Conservation (phyloP, 2,888 invertebrate genomes). For the Mesorhabditis belari region DNA sequence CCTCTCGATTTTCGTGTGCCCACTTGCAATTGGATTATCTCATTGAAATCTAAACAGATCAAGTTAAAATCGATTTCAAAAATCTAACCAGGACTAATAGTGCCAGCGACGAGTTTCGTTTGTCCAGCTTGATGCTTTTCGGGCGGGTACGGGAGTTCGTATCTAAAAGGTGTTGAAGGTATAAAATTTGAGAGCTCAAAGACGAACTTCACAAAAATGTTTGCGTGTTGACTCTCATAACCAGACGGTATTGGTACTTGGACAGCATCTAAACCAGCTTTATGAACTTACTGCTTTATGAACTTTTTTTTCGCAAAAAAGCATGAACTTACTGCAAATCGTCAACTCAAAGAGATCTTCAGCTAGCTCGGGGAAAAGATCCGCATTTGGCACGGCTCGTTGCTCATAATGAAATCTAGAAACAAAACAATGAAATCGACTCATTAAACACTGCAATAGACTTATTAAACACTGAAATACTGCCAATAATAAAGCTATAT, state of each 20-base stretch:
- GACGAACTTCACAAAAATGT: constrained; percentile 18
- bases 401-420: constrained; percentile 78
- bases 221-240: constrained; percentile 31
- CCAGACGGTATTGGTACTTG: constrained; percentile 34
- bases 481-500: too few relatives aligned
- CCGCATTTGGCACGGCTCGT: constrained; percentile 75
- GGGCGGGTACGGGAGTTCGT: constrained; percentile 82
- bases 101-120: constrained; percentile 73
- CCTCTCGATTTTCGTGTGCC: constrained; percentile 28
- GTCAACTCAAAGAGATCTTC: constrained; percentile 57
- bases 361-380: constrained; percentile 57
- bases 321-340: constrained; percentile 20
- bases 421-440: not conserved
- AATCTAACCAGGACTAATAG: constrained; percentile 70
- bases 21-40: constrained; percentile 25
- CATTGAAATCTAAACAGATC: constrained; percentile 27
- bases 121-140: constrained; percentile 68
- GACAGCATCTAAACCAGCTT: not conserved
- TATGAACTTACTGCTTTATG: too few relatives aligned
- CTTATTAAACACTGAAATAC: not conserved
- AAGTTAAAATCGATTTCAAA: not conserved
- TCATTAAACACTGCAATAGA: too few relatives aligned
- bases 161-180: constrained; percentile 65
- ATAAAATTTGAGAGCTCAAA: not conserved
- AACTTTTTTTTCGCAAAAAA: not conserved